These are phyloP conservation scores for Harpegnathos saltator DNA, from an alignment of 1,140 invertebrate genomes.

Conservation along the genomic window DNA sequence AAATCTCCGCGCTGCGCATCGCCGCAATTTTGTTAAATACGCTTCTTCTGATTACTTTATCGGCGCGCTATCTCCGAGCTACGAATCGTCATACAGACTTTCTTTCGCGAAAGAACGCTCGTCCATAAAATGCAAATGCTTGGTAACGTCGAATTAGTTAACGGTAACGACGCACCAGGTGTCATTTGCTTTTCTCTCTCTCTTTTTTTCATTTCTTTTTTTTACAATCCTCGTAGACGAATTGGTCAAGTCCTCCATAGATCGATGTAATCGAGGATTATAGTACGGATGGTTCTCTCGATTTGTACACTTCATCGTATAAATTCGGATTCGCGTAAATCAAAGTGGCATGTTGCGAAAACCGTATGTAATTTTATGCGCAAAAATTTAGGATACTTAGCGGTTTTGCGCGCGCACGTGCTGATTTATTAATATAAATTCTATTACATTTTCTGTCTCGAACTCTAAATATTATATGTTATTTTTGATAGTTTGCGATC, in stretches of 20 bases:
- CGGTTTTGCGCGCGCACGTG: background rate
- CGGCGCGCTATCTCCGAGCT: slow-evolving; percentile 5
- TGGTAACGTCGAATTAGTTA: slow-evolving; percentile 5
- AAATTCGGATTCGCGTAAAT: slow-evolving; percentile 12
- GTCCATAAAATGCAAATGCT: slow-evolving; percentile 39
- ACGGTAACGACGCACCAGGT: slow-evolving; percentile 2
- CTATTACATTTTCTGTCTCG: too few relatives aligned
- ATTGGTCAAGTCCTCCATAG: background rate
- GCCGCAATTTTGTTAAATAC: slow-evolving; percentile 22
- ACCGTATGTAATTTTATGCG: background rate
- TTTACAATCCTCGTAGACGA: background rate
- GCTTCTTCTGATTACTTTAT: slow-evolving; percentile 33
- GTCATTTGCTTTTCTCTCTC: background rate
- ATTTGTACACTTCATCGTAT: slow-evolving; percentile 1
- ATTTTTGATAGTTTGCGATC: too few relatives aligned
- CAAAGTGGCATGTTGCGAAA: background rate
- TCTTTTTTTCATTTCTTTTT: background rate
- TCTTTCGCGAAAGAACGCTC: slow-evolving; percentile 4
- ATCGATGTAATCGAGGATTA: background rate
- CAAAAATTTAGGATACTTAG: background rate
- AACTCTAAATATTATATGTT: too few relatives aligned
- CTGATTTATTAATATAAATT: background rate
- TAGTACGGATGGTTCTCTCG: background rate
- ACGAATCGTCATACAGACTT: background rate
- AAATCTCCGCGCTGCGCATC: background rate